A percentile compares a stretch with the other conserved stretches of the same genome.
Conservation (phyloP, 2,888 invertebrate species). For the Trichogramma dendrolimi region DNA sequence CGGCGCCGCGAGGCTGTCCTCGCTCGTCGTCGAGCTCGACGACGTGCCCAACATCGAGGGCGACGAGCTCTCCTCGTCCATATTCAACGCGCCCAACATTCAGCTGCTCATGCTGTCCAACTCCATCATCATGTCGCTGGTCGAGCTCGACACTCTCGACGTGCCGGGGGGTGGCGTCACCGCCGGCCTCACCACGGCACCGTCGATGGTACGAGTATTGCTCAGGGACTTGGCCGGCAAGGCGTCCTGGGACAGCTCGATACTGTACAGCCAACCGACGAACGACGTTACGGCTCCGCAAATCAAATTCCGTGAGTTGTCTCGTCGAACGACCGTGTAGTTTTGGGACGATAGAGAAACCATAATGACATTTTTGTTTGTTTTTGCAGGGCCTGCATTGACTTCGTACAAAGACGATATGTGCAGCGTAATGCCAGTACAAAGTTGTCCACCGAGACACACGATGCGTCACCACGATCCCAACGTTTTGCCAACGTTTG, state of each 20-base stretch:
- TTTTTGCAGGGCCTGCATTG: constrained; percentile 36
- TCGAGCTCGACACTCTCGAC: constrained; percentile 82
- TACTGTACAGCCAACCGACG: constrained; percentile 74
- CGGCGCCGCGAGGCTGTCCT: constrained; percentile 83
- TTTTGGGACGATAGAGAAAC: neutral
- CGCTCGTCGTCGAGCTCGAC: constrained; percentile 87
- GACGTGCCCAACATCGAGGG: constrained; percentile 71
- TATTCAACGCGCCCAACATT: constrained; percentile 79
- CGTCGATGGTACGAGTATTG: constrained; percentile 68
- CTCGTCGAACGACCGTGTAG: neutral
- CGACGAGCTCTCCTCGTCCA: constrained; percentile 75
- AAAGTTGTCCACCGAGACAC: constrained; percentile 61
- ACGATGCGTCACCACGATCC: constrained; percentile 70
- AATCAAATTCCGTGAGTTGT: constrained; percentile 36
- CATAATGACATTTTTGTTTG: neutral
- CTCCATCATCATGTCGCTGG: constrained; percentile 78
- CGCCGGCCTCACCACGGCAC: constrained; percentile 47
- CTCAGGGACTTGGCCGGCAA: constrained; percentile 89
- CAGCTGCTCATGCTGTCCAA: constrained; percentile 80
- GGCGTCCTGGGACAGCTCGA: constrained; percentile 93
- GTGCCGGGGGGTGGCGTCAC: constrained; percentile 75
- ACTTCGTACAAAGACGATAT: constrained; percentile 40
- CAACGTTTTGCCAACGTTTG: constrained; percentile 73
- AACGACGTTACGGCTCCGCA: constrained; percentile 37
- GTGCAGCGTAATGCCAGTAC: constrained; percentile 39